These are phyloP conservation scores for Tinamus major DNA, from an alignment of 2,797 vertebrate species.

Conservation along the genomic window DNA sequence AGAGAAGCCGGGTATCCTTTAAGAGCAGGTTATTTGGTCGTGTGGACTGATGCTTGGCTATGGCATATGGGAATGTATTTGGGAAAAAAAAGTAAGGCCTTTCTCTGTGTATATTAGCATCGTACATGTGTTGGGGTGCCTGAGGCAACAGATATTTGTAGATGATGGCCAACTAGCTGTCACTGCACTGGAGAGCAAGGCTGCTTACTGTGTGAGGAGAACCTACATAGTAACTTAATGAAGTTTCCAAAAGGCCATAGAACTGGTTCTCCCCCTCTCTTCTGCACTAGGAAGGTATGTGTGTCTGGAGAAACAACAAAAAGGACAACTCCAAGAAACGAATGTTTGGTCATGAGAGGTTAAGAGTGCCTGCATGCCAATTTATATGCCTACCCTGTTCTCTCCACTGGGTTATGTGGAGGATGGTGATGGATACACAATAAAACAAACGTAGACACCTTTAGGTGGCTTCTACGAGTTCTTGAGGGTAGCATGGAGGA, in stretches of 20 bases:
- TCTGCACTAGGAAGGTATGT: background rate
- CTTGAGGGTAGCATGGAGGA: background rate
- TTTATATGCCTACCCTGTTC: background rate
- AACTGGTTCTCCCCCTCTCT: background rate
- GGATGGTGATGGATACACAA: background rate
- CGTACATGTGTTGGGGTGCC: background rate
- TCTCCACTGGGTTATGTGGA: background rate
- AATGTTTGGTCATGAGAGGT: background rate
- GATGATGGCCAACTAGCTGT: background rate
- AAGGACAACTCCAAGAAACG: background rate
- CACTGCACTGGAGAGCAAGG: background rate
- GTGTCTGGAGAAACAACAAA: background rate
- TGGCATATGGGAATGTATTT: background rate
- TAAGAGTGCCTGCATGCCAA: background rate
- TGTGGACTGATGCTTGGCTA: constrained; percentile 50
- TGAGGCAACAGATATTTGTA: background rate
- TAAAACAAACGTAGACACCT: background rate
- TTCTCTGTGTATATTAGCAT: background rate
- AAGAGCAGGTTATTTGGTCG: constrained; percentile 53
- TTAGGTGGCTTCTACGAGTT: background rate
- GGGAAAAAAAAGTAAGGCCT: background rate
- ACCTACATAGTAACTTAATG: background rate
- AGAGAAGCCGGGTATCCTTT: constrained; percentile 99
- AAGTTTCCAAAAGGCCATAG: background rate
- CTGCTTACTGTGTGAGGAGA: background rate